Evolutionary conservation across 2,113 vertebrate genomes (phyloP).

Genomic region (Rafetus swinhoei): DNA sequence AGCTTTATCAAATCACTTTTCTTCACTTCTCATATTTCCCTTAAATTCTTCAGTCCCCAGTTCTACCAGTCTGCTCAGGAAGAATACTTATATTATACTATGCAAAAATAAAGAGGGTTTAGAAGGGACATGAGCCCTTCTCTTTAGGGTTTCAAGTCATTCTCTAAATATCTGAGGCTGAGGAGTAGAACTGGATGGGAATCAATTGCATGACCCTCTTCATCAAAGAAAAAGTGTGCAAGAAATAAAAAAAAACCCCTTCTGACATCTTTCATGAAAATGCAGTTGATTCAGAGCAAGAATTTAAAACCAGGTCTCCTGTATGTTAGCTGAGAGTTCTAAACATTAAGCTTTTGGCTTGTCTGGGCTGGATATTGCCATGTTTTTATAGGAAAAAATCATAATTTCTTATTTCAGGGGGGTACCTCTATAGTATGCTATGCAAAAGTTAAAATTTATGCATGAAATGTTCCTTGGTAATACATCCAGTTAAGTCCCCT

Average conservation of each 20-base stretch:
- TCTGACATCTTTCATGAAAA: neutral
- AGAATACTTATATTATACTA: neutral
- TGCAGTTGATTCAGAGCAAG: neutral
- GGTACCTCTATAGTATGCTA: no score
- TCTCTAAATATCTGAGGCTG: neutral
- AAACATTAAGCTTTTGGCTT: neutral
- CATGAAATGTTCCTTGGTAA: no score
- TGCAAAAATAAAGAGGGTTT: neutral
- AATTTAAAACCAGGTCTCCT: no score
- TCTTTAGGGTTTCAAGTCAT: constrained; percentile 9
- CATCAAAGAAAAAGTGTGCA: neutral
- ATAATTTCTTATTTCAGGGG: neutral
- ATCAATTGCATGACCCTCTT: neutral
- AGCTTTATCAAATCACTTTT: neutral
- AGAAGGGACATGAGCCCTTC: neutral
- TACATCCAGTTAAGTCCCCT: no score
- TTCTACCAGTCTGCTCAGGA: neutral
- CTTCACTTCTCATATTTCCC: neutral
- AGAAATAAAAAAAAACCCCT: neutral
- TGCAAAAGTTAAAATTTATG: no score
- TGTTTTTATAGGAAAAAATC: neutral
- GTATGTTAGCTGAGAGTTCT: no score
- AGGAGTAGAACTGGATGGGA: neutral
- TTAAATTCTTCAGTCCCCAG: neutral
- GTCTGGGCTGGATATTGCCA: neutral